Evolutionary conservation across 2,797 vertebrate species (phyloP), one percentile per base, ranked within the genome.

Genomic region (Melanotaenia nigrans): DNA sequence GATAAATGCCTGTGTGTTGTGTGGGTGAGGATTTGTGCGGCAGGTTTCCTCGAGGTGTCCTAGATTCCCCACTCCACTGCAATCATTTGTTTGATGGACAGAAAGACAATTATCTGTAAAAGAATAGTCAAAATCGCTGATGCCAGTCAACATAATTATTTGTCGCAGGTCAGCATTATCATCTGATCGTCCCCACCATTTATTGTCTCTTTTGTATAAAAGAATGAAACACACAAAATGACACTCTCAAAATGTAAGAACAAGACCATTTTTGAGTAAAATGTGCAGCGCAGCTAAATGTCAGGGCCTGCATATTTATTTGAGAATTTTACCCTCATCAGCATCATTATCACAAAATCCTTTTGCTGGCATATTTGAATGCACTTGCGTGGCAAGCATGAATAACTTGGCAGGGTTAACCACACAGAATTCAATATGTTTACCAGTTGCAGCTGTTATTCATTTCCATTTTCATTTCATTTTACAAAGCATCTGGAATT

Each of bases 51-150:
- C 75, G 69, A 85, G 76, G 66, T 90, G 91, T 75, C 87, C 87
- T 76, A 89, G 84, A 87, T 91, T 88, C 70, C 32, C 57, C 33
- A 22, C 55, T 75, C 68, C 14, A 3, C 75, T 65, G 68, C 82
- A 83, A 84, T 78, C 78, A 73, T 84, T 85, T 78, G 69, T 87
- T 79, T 87, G 89, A 92, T 51, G 77, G 89, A 84, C 88, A 77
- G 71, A 75, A 61, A 85, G 82, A 89, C 83, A 84, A 87, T 90
- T 85, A 87, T 88, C 72, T 38, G 33, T 76, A 71, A 85, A 82
- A 58, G 70, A 87, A 85, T 84, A 61, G 85, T 88, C 84, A 82
- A 83, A 88, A 80, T 68, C 22, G 51, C 74, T 81, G 78, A 76
- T 28, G 56, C 73, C 74, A 75, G 85, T 33, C 30, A 83, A 82